These are phyloP conservation scores for Urosaurus nigricauda DNA, from an alignment of 2,797 vertebrate species.

Conservation along the genomic window DNA sequence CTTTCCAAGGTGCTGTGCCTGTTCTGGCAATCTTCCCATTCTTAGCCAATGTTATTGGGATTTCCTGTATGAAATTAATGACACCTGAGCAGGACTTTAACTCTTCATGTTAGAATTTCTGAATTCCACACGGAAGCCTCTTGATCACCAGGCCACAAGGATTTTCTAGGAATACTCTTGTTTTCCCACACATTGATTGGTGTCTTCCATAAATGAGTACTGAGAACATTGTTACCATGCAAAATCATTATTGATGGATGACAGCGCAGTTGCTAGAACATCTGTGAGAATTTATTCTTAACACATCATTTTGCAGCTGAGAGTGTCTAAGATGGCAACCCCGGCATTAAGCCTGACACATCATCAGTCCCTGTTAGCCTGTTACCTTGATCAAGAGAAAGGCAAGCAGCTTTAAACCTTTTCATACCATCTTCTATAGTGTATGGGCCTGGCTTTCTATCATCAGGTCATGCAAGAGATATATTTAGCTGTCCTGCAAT, in stretches of 20 bases:
- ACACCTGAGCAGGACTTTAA: not conserved
- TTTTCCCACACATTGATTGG: not conserved
- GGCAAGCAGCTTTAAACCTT: conserved; percentile 20
- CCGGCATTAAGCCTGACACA: not conserved
- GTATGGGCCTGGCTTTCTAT: conserved; percentile 51
- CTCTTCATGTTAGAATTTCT: not conserved
- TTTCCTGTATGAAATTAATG: not conserved
- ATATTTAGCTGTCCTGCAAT: conserved; percentile 54
- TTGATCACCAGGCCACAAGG: not conserved
- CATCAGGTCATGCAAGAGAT: conserved; percentile 54
- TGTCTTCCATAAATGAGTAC: not conserved
- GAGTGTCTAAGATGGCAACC: not conserved
- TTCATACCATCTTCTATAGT: conserved; percentile 47
- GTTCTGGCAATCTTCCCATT: too few species aligned
- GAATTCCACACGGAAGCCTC: not conserved
- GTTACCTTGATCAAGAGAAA: conserved; percentile 18
- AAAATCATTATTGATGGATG: not conserved
- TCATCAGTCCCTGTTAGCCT: not conserved
- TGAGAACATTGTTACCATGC: not conserved
- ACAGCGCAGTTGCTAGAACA: not conserved
- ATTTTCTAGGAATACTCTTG: too few species aligned
- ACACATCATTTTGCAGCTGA: not conserved
- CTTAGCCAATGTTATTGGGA: not conserved
- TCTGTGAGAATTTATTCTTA: not conserved
- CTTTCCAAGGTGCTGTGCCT: too few species aligned